Conservation (phyloP, 2,797 vertebrate genomes). For the Lophotriccus pileatus region DNA sequence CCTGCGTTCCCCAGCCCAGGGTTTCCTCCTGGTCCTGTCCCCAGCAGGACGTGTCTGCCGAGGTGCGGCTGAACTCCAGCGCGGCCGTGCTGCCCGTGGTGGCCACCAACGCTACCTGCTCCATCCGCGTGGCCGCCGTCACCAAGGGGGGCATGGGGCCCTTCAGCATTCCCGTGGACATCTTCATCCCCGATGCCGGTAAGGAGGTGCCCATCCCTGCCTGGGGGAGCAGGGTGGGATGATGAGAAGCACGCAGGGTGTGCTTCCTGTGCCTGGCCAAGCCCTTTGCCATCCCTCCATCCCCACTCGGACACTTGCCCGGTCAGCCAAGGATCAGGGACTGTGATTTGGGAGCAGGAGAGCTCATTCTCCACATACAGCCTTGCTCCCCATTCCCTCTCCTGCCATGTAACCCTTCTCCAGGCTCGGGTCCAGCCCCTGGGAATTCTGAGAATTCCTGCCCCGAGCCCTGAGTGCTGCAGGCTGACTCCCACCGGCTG, state of each 20-base stretch:
- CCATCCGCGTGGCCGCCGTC: constrained; percentile 84
- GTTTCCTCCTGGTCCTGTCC: not conserved
- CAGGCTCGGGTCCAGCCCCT: not conserved
- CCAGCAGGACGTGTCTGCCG: constrained; percentile 42
- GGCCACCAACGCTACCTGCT: constrained; percentile 85
- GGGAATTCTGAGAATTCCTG: not conserved
- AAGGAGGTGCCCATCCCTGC: constrained; percentile 20
- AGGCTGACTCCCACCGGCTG: not conserved
- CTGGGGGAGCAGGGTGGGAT: not conserved
- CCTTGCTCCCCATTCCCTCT: not conserved
- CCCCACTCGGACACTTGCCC: not conserved
- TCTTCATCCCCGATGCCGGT: constrained; percentile 84
- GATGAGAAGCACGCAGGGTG: accelerated
- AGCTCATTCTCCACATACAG: accelerated
- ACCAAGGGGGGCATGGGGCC: constrained; percentile 87
- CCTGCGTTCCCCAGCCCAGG: not conserved
- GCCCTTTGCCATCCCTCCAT: not conserved
- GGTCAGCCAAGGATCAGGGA: not conserved
- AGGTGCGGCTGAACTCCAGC: constrained; percentile 9
- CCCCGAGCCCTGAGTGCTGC: not conserved
- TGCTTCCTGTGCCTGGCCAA: not conserved
- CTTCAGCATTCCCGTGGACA: constrained; percentile 76
- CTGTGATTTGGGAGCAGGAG: not conserved
- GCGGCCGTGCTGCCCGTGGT: constrained; percentile 45
- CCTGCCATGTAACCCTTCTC: accelerated